A percentile compares a stretch with the other conserved stretches of the same genome.
phyloP scores from a whole-genome alignment of 2,113 vertebrate species.

The Mastomys coucha region DNA sequence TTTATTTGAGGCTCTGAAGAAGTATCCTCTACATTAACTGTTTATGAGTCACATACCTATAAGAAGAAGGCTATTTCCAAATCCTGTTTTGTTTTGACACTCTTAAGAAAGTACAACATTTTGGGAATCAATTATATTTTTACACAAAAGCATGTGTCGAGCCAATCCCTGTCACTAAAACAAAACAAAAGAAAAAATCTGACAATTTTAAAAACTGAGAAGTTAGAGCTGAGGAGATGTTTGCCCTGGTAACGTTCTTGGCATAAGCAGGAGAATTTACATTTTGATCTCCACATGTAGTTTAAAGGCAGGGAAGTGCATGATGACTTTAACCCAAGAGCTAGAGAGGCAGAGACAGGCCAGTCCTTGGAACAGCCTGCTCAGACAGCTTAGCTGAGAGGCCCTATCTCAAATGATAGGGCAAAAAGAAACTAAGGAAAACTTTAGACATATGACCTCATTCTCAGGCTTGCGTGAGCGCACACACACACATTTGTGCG shows the following conservation, averaged over 20 bases:
- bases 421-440: background rate
- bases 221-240: background rate
- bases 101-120: background rate
- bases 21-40: background rate
- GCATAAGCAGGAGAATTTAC: background rate
- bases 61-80: background rate
- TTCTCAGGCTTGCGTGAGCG: too few relatives aligned
- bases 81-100: constrained; percentile 16
- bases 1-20: background rate
- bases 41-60: background rate
- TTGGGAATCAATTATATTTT: background rate
- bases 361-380: too few relatives aligned
- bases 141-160: background rate
- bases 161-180: background rate
- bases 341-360: background rate
- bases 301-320: background rate
- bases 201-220: constrained; percentile 31
- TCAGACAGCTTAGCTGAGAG: background rate
- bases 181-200: background rate
- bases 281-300: too few relatives aligned
- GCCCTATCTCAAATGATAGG: background rate
- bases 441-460: background rate
- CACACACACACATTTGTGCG: too few relatives aligned
- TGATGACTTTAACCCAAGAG: background rate
- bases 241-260: background rate